These are phyloP conservation scores for Tapirus indicus DNA, from an alignment of 2,797 vertebrate genomes.

Conservation along the genomic window DNA sequence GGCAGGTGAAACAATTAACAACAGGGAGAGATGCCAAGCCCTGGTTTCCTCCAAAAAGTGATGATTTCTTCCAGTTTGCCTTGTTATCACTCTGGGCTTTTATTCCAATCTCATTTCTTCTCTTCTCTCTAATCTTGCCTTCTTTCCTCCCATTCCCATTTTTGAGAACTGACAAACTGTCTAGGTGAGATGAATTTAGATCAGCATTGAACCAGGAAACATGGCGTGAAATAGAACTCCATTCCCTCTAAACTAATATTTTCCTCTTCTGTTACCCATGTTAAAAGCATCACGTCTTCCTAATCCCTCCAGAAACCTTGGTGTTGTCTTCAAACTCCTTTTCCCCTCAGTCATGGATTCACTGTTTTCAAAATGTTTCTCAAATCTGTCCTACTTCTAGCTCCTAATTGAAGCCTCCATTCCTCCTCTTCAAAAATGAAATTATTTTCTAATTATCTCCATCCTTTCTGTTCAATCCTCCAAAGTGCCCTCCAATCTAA, in stretches of 20 bases:
- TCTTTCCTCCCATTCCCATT: neutral
- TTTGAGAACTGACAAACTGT: neutral
- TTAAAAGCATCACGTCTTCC: neutral
- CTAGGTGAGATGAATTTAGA: slow-evolving; percentile 38
- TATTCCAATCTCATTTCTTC: neutral
- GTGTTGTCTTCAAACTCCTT: neutral
- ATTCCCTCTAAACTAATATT: neutral
- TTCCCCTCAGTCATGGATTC: neutral
- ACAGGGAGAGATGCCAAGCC: neutral
- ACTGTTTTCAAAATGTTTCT: neutral
- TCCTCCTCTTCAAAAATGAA: slow-evolving; percentile 5
- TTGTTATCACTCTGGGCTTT: neutral
- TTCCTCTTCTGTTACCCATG: neutral
- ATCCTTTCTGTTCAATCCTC: neutral
- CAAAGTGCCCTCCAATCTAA: neutral
- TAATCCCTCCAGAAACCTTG: neutral
- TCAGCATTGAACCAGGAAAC: neutral
- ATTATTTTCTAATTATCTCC: slow-evolving; percentile 50
- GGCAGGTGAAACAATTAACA: neutral
- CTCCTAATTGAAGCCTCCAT: neutral
- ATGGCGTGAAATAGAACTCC: neutral
- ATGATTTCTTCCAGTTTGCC: neutral
- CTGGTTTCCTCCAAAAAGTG: neutral
- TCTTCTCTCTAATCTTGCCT: neutral
- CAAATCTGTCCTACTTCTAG: neutral